These are phyloP conservation scores for Stylophora pistillata DNA, from an alignment of 64 coral and sea anemone genomes.

Conservation along the genomic window DNA sequence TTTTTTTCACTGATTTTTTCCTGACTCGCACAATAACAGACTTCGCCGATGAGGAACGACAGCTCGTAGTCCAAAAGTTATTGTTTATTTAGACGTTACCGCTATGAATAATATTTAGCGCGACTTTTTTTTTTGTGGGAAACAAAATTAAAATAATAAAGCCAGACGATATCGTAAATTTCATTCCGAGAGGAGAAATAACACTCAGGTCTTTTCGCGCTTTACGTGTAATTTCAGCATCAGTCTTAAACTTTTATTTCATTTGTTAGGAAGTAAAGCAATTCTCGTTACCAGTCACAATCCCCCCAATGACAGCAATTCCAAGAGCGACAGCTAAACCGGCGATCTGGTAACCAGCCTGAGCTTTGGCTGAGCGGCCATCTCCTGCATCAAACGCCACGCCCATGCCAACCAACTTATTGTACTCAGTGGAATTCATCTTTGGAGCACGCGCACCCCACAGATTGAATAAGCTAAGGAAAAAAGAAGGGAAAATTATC, in stretches of 20 bases:
- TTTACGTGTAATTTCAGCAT: too few species aligned
- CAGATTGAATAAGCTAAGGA: constrained; percentile 56
- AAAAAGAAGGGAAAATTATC: not conserved
- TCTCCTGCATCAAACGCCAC: constrained; percentile 48
- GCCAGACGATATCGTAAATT: too few species aligned
- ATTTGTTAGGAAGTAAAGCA: not conserved
- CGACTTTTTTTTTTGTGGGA: too few species aligned
- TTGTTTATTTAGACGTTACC: too few species aligned
- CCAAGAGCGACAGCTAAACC: constrained; percentile 76
- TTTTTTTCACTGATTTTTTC: too few species aligned
- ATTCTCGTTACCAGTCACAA: constrained; percentile 62
- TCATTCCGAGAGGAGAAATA: too few species aligned
- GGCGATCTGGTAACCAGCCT: constrained; percentile 85
- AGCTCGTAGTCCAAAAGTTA: too few species aligned
- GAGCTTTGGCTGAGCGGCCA: constrained; percentile 52
- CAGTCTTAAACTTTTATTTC: not conserved
- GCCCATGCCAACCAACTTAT: constrained; percentile 33
- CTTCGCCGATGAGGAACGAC: too few species aligned
- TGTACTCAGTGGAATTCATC: constrained; percentile 45
- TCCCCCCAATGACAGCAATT: constrained; percentile 71
- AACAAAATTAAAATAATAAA: too few species aligned
- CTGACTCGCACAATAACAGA: too few species aligned
- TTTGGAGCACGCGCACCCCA: constrained; percentile 61
- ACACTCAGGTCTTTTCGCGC: too few species aligned
- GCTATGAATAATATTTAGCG: too few species aligned